Evolutionary conservation across 2,888 invertebrate genomes (phyloP).

Genomic region (Vesta saturnalis): DNA sequence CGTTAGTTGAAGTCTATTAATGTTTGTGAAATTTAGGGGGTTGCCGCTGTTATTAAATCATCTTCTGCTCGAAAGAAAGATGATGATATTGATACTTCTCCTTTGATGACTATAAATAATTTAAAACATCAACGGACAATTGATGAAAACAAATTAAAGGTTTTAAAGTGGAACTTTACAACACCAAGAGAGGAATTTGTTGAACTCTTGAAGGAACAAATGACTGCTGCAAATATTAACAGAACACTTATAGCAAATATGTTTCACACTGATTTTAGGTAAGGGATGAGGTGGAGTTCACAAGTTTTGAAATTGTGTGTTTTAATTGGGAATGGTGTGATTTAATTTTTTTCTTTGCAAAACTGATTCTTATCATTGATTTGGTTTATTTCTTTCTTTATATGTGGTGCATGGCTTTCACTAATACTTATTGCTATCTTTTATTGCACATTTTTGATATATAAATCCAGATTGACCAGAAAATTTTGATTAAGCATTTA

Average conservation of each 20-base stretch:
- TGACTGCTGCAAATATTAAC: slow-evolving; percentile 88
- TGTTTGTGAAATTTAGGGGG: slow-evolving; percentile 18
- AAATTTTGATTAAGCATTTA: too few species aligned
- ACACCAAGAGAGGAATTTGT: slow-evolving; percentile 94
- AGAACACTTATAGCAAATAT: slow-evolving; percentile 87
- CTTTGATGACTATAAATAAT: slow-evolving; percentile 82
- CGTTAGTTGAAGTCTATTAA: neutral
- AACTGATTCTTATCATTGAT: too few species aligned
- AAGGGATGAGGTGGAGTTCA: too few species aligned
- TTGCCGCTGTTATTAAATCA: slow-evolving; percentile 52
- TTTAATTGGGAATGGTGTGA: too few species aligned
- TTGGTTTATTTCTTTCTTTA: too few species aligned
- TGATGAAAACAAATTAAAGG: slow-evolving; percentile 93
- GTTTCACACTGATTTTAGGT: slow-evolving; percentile 94
- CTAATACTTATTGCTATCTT: too few species aligned
- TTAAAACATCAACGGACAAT: slow-evolving; percentile 92
- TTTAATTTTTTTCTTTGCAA: too few species aligned
- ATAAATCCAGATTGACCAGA: too few species aligned
- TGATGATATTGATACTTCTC: slow-evolving; percentile 85
- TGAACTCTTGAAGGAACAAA: slow-evolving; percentile 89
- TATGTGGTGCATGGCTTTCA: too few species aligned
- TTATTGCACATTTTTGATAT: too few species aligned
- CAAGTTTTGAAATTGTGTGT: too few species aligned
- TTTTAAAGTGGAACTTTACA: slow-evolving; percentile 95
- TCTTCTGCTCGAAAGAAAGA: slow-evolving; percentile 77